These are phyloP conservation scores for Mesorhabditis spiculigera DNA, from an alignment of 2,888 invertebrate genomes.

Conservation along the genomic window DNA sequence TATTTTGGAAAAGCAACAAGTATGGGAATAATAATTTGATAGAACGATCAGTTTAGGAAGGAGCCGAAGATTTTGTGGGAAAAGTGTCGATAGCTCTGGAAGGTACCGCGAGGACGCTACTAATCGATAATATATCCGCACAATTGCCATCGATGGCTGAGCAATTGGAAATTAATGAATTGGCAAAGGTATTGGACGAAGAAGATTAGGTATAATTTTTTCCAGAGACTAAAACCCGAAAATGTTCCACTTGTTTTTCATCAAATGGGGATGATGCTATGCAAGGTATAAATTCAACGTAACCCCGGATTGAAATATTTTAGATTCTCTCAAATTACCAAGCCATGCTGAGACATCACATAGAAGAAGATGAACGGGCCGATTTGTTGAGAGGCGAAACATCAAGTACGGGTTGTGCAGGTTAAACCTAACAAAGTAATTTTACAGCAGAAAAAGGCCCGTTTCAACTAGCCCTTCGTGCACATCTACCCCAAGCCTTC, in stretches of 20 bases:
- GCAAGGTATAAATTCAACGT: background rate
- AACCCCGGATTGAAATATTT: slow-evolving; percentile 40
- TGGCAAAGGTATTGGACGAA: slow-evolving; percentile 4
- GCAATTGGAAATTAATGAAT: background rate
- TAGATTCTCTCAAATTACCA: slow-evolving; percentile 43
- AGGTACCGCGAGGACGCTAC: slow-evolving; percentile 21
- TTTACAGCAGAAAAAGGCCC: background rate
- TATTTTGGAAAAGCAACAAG: slow-evolving; percentile 78
- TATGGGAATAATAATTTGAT: slow-evolving; percentile 23
- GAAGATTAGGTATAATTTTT: slow-evolving; percentile 3
- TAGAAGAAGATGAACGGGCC: slow-evolving; percentile 37
- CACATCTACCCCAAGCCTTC: background rate
- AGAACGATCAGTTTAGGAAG: slow-evolving; percentile 13
- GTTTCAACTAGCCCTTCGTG: background rate
- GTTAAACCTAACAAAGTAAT: background rate
- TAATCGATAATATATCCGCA: slow-evolving; percentile 29
- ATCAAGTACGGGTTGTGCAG: background rate
- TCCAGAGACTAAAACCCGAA: background rate
- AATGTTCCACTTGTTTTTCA: background rate
- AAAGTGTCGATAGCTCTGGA: slow-evolving; percentile 30
- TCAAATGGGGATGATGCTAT: slow-evolving; percentile 17
- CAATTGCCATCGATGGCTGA: slow-evolving; percentile 5
- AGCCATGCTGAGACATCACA: slow-evolving; percentile 40
- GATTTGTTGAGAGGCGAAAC: background rate
- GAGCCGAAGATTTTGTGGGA: slow-evolving; percentile 22